Conservation (phyloP, 1,140 invertebrate genomes). For the Bombus waltoni region DNA sequence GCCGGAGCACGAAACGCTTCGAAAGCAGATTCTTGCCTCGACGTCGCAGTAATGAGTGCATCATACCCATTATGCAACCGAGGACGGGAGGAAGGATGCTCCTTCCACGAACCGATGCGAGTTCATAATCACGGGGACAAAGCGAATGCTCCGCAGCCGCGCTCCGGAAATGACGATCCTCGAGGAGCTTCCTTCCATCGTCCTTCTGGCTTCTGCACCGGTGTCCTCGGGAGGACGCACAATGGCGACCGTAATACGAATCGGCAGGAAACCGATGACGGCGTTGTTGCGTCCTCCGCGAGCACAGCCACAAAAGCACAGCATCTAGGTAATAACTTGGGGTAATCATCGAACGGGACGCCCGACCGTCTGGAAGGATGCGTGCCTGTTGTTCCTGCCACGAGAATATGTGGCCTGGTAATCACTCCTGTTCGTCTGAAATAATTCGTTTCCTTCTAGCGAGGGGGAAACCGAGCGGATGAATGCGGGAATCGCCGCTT, state of each 20-base stretch:
- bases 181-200: constrained; percentile 52
- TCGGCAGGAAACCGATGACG: constrained; percentile 62
- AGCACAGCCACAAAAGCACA: constrained; percentile 70
- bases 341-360: constrained; percentile 75
- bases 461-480: not conserved
- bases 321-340: constrained; percentile 77
- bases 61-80: constrained; percentile 57
- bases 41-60: constrained; percentile 50
- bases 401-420: constrained; percentile 13
- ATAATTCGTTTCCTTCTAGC: constrained; percentile 42
- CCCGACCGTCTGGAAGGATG: constrained; percentile 40
- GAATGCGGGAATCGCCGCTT: not conserved
- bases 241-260: constrained; percentile 53
- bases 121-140: constrained; percentile 65
- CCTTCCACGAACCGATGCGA: constrained; percentile 61
- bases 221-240: constrained; percentile 42
- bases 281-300: constrained; percentile 46
- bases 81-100: constrained; percentile 27
- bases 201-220: constrained; percentile 10
- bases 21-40: constrained; percentile 33
- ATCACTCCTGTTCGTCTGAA: constrained; percentile 38
- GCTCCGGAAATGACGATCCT: constrained; percentile 66
- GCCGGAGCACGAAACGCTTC: constrained; percentile 19
- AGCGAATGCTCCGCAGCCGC: constrained; percentile 45
- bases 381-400: constrained; percentile 24